These are phyloP conservation scores for Lichenostomus cassidix DNA, from an alignment of 2,113 vertebrate species.

Conservation along the genomic window DNA sequence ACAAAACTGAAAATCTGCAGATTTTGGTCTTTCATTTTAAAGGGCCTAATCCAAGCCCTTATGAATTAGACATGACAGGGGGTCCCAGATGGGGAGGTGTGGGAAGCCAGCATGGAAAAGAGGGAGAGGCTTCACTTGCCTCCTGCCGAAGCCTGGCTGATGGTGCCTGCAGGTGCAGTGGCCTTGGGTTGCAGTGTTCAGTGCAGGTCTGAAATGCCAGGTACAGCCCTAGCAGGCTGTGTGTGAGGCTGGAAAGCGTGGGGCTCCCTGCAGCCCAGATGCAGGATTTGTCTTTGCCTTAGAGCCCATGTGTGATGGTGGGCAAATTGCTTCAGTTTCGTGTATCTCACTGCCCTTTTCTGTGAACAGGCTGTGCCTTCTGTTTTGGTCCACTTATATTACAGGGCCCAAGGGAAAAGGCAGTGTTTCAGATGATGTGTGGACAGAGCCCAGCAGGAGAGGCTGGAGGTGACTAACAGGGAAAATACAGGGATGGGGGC, in stretches of 20 bases:
- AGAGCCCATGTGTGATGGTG: background rate
- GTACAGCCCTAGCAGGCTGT: rapidly evolving
- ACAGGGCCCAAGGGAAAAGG: background rate
- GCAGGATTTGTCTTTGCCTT: background rate
- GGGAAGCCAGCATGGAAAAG: background rate
- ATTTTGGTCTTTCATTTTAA: background rate
- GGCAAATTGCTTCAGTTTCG: rapidly evolving
- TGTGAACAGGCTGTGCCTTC: background rate
- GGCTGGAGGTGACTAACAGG: background rate
- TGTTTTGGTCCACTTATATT: background rate
- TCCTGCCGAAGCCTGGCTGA: background rate
- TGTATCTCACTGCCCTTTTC: background rate
- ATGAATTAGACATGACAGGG: rapidly evolving
- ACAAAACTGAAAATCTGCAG: background rate
- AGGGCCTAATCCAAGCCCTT: background rate
- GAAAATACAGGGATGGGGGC: background rate
- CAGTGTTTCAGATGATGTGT: background rate
- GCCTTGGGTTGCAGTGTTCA: background rate
- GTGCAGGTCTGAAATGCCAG: rapidly evolving
- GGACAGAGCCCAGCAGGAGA: background rate
- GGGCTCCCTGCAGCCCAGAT: background rate
- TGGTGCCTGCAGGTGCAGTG: background rate
- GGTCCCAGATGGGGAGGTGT: rapidly evolving
- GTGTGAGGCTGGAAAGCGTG: background rate
- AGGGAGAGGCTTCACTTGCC: background rate